These are phyloP conservation scores for Phenganax subtilis DNA, from an alignment of 92 coral and sea anemone genomes.

Conservation along the genomic window DNA sequence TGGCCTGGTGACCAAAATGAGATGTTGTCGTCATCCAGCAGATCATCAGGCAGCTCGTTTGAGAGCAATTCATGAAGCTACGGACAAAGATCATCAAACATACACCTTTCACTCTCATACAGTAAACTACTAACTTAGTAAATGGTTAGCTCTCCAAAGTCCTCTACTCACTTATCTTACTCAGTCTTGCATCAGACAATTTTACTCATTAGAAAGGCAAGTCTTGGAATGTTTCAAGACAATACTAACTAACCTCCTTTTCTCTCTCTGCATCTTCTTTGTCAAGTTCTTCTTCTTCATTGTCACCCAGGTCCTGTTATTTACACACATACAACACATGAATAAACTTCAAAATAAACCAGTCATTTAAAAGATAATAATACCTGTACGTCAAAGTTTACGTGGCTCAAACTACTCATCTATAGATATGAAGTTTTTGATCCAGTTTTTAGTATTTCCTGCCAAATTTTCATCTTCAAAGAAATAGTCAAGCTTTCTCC, in stretches of 20 bases:
- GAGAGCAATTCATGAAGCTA: constrained; percentile 81
- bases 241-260: constrained; percentile 57
- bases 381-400: constrained; percentile 96
- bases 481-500: background rate
- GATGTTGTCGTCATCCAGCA: constrained; percentile 86
- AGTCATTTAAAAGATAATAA: background rate
- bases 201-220: too few relatives aligned
- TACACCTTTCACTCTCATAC: background rate
- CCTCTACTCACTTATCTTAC: too few relatives aligned
- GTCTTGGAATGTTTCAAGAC: background rate
- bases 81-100: background rate
- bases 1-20: constrained; percentile 89
- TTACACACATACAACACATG: background rate
- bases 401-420: constrained; percentile 83
- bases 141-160: too few relatives aligned
- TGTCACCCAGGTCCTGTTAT: constrained; percentile 76
- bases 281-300: constrained; percentile 81
- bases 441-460: constrained; percentile 45
- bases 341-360: background rate
- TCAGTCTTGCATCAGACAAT: too few relatives aligned
- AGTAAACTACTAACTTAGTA: too few relatives aligned
- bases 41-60: constrained; percentile 85
- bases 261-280: constrained; percentile 93
- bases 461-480: constrained; percentile 32
- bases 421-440: background rate